Base-by-base conservation (phyloP, 2,797 vertebrate genomes). In the Mus minutoides region DNA sequence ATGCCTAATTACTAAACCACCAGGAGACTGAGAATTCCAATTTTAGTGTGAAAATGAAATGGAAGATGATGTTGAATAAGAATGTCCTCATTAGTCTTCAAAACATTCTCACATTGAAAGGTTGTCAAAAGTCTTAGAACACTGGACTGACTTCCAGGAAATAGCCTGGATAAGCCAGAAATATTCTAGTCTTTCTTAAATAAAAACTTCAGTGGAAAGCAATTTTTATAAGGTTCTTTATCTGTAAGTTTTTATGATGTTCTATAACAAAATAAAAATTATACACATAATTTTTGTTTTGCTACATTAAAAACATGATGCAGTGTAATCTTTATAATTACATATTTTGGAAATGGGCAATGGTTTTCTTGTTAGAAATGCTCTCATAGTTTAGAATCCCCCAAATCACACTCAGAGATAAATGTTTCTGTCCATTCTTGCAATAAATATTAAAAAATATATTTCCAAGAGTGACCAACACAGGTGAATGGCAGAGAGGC, bases 1-100 rank as follows among this genome's bases (percentile, higher is more conserved):
- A 94, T 95, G 71, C 94, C 89, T 96, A 97, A 97, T 97, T 97
- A 96, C 58, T 54, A 95, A 97, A 91, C 54, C 95, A 95, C 91
- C 91, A 92, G 90, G 95, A 90, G 91, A 85, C 6, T 0, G 1
- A 93, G 91, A 34, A 21, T 96, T 96, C n/a, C 79, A 95, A 92
- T 96, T 96, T 97, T 67, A 90, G 88, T 95, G 80, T 88, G 89
- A 96, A 96, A 97, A 95, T 90, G 94, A 95, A 94, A 95, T 77
- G 77, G 71, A 86, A n/a, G 52, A 88, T 58, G 84, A 62, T 92
- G 79, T 94, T 95, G 87, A 96, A 95, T 95, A 93, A 96, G 40
- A 80, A 69, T 80, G 40, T 95, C 46, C 91, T 95, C 71, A 85
- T 95, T 93, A 95, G 58, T 87, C 88, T 94, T 89, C 85, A 93